Evolutionary conservation across 2,797 vertebrate genomes (phyloP), one percentile per base, ranked within the genome.

Genomic region (Gobio occitaniae): DNA sequence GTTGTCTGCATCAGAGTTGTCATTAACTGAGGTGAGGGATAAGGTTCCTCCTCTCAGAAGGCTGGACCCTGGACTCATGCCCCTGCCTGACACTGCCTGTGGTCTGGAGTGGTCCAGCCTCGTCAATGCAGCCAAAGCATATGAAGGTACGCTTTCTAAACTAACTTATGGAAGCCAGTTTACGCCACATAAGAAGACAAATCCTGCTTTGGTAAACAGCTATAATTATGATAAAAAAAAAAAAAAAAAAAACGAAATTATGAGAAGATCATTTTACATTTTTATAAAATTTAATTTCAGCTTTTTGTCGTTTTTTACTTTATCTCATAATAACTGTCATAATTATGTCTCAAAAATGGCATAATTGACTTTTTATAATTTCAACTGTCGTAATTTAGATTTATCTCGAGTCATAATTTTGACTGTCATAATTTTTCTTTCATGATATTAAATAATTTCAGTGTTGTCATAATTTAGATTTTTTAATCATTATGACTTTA

Each of bases 41-140:
- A 96, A 96, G 87, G 94, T 95, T 3, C 90, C 94, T 63, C 94
- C 95, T 0, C 90, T 96, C 61, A 93, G 95, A 71, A 94, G 96
- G 48, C 92, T 96, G 0, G 97, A 98, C 78, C 96, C 96, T 0
- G 96, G 96, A 0, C 95, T 98, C 90, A 97, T 98, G 97, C 97
- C 97, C 0, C 95, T 99, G 7, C 97, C 97, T 0, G 97, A 98
- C 92, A 96, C 97, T 0, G 97, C 96, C 2, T 88, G 95, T 0
- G 97, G 97, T 6, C 94, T 98, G 0, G 96, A 99, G 92, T 99
- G 97, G 97, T 95, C 97, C 92, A 99, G 97, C 87, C 93, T 99
- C 74, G 97, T 99, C 81, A 97, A 90, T 0, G 97, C 96, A 0
- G 97, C 97, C 82, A 97, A 97, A 91, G 97, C 96, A 4, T 99